Conservation (phyloP, 1,140 invertebrate genomes). For the Xylocopa sonorina region DNA sequence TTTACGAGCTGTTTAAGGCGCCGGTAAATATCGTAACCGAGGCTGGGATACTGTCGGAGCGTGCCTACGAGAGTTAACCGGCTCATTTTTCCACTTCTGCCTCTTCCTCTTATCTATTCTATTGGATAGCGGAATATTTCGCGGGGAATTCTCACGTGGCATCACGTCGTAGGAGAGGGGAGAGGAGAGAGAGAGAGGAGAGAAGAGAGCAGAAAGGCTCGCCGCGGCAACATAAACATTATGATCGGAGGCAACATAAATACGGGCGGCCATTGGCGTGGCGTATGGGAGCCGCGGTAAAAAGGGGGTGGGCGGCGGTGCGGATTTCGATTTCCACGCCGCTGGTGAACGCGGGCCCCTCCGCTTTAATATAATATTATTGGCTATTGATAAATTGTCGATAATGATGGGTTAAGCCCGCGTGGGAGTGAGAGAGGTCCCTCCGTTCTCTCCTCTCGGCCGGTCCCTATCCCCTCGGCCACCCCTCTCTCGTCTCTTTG, state of each 20-base stretch:
- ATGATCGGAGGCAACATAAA: constrained; percentile 77
- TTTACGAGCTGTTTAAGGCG: constrained; percentile 61
- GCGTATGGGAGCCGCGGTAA: too few species aligned
- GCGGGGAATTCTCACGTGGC: constrained; percentile 61
- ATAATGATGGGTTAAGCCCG: constrained; percentile 79
- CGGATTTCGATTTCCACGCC: constrained; percentile 70
- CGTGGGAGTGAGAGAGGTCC: constrained; percentile 58
- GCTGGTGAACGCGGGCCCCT: constrained; percentile 64
- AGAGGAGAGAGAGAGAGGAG: too few species aligned
- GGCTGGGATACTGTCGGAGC: constrained; percentile 72
- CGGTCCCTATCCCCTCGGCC: neutral
- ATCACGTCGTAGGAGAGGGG: too few species aligned
- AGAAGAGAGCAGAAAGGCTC: too few species aligned
- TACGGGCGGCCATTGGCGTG: constrained; percentile 68
- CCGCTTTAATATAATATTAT: constrained; percentile 83
- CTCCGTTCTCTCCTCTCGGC: constrained; percentile 31
- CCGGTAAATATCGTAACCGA: constrained; percentile 79
- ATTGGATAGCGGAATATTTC: too few species aligned
- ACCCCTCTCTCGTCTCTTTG: constrained; percentile 41
- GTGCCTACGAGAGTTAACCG: constrained; percentile 77
- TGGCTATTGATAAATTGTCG: constrained; percentile 83
- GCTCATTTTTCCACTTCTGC: constrained; percentile 75
- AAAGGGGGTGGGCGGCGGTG: neutral
- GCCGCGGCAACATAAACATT: constrained; percentile 74
- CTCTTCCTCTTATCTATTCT: neutral